These are phyloP conservation scores for Belonocnema kinseyi DNA, from an alignment of 1,140 invertebrate genomes.

Conservation along the genomic window DNA sequence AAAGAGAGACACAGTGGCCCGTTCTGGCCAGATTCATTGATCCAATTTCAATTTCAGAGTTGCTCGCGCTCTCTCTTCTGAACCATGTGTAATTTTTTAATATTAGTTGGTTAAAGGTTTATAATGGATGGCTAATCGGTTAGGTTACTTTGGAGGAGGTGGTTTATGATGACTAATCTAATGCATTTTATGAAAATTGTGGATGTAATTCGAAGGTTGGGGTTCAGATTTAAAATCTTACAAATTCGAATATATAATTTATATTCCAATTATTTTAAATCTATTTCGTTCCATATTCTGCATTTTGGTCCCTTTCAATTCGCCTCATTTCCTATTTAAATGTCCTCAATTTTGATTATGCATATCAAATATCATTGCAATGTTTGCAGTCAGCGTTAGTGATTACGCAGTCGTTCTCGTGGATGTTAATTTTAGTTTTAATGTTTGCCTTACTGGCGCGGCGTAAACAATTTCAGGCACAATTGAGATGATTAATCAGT, in stretches of 20 bases:
- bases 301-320: too few relatives aligned
- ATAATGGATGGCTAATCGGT: background rate
- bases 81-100: background rate
- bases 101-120: background rate
- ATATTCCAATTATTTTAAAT: too few relatives aligned
- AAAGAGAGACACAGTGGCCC: constrained; percentile 4
- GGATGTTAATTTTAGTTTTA: background rate
- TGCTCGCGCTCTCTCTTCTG: constrained; percentile 1
- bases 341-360: background rate
- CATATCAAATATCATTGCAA: background rate
- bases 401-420: background rate
- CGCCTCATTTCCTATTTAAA: too few relatives aligned
- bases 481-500: constrained; percentile 9
- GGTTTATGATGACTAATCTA: too few relatives aligned
- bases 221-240: too few relatives aligned
- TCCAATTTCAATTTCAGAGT: constrained; percentile 23
- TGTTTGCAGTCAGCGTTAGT: background rate
- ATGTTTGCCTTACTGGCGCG: background rate
- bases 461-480: background rate
- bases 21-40: constrained; percentile 31
- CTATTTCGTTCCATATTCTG: too few relatives aligned
- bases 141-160: too few relatives aligned
- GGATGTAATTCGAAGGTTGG: too few relatives aligned
- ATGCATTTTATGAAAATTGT: too few relatives aligned
- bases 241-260: too few relatives aligned